Conservation (phyloP, 2,888 invertebrate genomes). For the Sabellastarte sp. region DNA sequence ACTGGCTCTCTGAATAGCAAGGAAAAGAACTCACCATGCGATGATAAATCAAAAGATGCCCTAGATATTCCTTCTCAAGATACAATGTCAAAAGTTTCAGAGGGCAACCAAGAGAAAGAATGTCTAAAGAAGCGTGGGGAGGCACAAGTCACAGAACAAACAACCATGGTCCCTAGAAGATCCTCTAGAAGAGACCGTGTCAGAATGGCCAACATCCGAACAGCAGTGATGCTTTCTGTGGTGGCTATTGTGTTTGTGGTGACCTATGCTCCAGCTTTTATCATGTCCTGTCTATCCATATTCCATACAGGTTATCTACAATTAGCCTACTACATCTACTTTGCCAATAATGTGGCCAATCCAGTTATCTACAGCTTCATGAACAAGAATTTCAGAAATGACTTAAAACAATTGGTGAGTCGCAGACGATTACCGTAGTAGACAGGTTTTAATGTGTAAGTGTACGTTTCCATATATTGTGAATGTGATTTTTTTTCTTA, state of each 20-base stretch:
- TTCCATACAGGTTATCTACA: too few species aligned
- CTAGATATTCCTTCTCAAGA: background rate
- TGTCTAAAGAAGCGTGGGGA: too few species aligned
- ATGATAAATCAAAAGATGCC: background rate
- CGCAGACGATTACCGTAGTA: too few species aligned
- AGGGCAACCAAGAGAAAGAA: too few species aligned
- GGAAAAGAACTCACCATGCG: background rate
- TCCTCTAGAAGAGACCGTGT: slow-evolving; percentile 22
- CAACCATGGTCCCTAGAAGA: background rate
- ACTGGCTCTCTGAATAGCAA: background rate
- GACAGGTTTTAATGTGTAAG: too few species aligned
- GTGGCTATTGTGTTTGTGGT: slow-evolving; percentile 54
- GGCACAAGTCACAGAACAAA: slow-evolving; percentile 19
- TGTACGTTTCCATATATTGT: too few species aligned
- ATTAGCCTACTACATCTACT: slow-evolving; percentile 59
- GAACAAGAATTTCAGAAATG: slow-evolving; percentile 56
- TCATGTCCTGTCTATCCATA: slow-evolving; percentile 44
- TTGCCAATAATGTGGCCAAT: slow-evolving; percentile 57
- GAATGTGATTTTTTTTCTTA: too few species aligned
- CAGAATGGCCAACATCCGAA: slow-evolving; percentile 47
- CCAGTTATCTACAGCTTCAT: slow-evolving; percentile 59
- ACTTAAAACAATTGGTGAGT: too few species aligned
- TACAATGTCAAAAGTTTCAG: background rate
- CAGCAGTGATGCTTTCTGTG: slow-evolving; percentile 56
- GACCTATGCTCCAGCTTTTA: slow-evolving; percentile 52